Evolutionary conservation across 1,140 invertebrate genomes (phyloP), one percentile per base, ranked within the genome.

Genomic region (Euglossa dilemma): DNA sequence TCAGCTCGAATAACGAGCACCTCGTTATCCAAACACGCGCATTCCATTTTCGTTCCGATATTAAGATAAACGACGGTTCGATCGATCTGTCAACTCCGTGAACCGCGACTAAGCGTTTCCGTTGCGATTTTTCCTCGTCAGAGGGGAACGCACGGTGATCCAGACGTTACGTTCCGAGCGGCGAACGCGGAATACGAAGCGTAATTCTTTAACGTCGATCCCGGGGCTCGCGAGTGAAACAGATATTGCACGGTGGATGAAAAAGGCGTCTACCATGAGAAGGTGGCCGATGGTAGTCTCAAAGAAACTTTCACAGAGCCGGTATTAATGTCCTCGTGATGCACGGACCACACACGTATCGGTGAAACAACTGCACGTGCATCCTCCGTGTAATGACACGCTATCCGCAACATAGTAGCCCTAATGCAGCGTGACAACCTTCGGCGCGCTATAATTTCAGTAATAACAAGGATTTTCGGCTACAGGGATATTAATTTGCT

Each of bases 381-480:
- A 76, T 79, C 82, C 67, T 63, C 54, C 74, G 75, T 59, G 79
- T 90, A 91, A 91, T 89, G 85, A 87, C 87, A 83, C 67, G 73
- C 73, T 84, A 77, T 72, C 50, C 71, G 80, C 73, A 84, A 84
- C 80, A 79, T 85, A 89, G 80, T 90, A 85, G 80, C 57, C 76
- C 84, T 91, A 90, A 91, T 61, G 67, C 69, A 75, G 52, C 87
- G 85, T 89, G 83, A 85, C 85, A 86, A 72, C 80, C 80, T 67
- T 43, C 50, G 77, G 69, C 54, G 56, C 77, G 71, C 80, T 91
- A 88, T 92, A 85, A 92, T 92, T 91, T 91, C 80, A 87, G 82
- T 92, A 92, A 92, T 92, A 88, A 92, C 88, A 92, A 89, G 83
- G 85, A 92, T 89, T 85, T 87, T 63, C 20, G 63, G 72, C 25